phyloP scores from a whole-genome alignment of 2,113 vertebrate species.

The Cranoglanis bouderius region DNA sequence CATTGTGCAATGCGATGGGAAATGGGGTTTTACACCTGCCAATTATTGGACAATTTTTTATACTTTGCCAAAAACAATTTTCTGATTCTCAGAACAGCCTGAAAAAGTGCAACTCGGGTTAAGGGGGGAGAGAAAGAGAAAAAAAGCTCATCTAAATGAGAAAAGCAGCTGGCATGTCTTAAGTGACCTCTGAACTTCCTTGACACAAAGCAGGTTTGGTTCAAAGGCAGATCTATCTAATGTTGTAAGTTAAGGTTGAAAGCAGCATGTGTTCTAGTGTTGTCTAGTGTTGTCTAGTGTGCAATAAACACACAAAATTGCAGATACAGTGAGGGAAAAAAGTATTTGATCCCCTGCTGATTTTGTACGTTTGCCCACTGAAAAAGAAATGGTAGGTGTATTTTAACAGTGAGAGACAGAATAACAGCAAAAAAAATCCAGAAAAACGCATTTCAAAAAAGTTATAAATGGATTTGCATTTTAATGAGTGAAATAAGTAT shows the following conservation, averaged over 20 bases:
- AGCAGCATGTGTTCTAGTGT: not conserved
- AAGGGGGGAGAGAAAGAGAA: not conserved
- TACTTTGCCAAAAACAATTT: not conserved
- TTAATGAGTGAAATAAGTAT: no score
- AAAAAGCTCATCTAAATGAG: not conserved
- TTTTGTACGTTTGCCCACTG: no score
- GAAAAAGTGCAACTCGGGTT: constrained; percentile 6
- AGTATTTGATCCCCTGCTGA: no score
- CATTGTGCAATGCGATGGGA: not conserved
- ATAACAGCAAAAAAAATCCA: no score
- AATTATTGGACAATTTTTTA: not conserved
- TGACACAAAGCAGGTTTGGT: not conserved
- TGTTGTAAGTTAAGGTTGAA: not conserved
- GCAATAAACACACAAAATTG: no score
- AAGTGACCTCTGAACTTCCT: constrained; percentile 27
- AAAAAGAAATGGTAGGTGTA: no score
- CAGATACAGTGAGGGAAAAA: no score
- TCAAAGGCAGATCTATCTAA: not conserved
- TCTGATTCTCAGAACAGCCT: not conserved
- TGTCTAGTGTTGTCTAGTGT: not conserved
- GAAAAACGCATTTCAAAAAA: no score
- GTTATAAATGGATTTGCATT: no score
- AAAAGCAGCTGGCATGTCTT: constrained; percentile 22
- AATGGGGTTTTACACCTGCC: constrained; percentile 8
- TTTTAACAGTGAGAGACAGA: no score